Evolutionary conservation across 2,797 vertebrate genomes (phyloP), one percentile per base, ranked within the genome.

Genomic region (Enteromius thamalakanensis): DNA sequence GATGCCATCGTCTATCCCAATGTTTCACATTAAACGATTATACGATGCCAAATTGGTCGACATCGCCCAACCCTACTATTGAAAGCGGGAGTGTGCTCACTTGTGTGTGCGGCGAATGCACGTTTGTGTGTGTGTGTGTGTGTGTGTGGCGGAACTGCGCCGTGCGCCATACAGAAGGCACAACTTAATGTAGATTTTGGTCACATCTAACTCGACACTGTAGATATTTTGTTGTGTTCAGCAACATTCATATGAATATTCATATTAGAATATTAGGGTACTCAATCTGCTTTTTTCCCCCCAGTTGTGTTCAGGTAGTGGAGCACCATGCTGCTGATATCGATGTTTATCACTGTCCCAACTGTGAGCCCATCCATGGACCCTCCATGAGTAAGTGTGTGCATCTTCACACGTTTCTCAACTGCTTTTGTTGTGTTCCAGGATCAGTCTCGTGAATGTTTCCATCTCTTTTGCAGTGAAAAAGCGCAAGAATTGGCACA

Each of bases 341-440:
- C 79, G 98, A 99, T 88, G 95, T 99, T 4, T 99, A 99, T 92
- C 97, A 99, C 93, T 99, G 98, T 94, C 98, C 98, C 86, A 99
- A 97, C 94, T 99, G 98, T 93, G 95, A 97, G 82, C 90, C 95
- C 80, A 91, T 95, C 80, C 96, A 96, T 23, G 98, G 98, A 91
- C 94, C 97, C 92, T 99, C 97, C 90, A 70, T 81, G 80, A 87
- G 88, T 89, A 82, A 85, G 88, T 80, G 32, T 78, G 69, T 49
- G 6, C 60, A 42, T 42, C 51, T 29, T 21, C 55, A 23, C 29
- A 5, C 17, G 17, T 77, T 64, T 37, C 58, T 74, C 21, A 32
- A 12, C 17, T 51, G 34, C 32, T 32, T 37, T 64, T 37, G 21
- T 64, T 19, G 4, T 74, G 10, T 55, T 60, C 26, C 37, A 21